A percentile compares a stretch with the other conserved stretches of the same genome.
Conservation (phyloP, 2,797 vertebrate species). For the Loriculus beryllinus region DNA sequence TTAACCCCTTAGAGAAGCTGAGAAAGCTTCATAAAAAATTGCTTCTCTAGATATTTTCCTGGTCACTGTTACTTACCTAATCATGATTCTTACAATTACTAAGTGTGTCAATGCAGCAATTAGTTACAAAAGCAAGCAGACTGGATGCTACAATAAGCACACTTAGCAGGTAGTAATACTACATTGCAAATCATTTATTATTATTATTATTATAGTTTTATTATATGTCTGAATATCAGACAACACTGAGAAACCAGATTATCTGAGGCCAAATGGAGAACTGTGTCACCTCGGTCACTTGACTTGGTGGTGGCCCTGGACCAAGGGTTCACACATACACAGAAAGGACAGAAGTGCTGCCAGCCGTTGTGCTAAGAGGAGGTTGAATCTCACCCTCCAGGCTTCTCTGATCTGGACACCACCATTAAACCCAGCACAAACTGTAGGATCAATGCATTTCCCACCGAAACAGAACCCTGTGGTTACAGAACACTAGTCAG, state of each 20-base stretch:
- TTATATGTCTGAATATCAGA: background rate
- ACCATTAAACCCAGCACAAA: background rate
- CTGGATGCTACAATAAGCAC: background rate
- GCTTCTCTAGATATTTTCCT: background rate
- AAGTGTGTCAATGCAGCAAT: background rate
- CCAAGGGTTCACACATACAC: background rate
- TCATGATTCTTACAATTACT: background rate
- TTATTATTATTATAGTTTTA: no score
- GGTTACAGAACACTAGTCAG: background rate
- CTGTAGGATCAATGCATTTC: fast-evolving
- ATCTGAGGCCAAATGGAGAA: background rate
- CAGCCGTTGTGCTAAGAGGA: background rate
- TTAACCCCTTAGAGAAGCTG: background rate
- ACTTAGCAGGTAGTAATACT: fast-evolving
- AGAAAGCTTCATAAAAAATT: background rate
- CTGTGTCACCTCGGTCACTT: background rate
- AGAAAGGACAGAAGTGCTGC: background rate
- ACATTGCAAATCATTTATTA: background rate
- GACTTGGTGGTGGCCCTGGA: background rate
- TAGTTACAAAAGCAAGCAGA: background rate
- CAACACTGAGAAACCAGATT: background rate
- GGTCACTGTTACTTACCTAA: background rate
- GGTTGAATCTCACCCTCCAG: background rate
- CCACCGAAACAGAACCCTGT: background rate
- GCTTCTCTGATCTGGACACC: background rate